Percentiles rank a stretch among this genome's conserved stretches.
Evolutionary conservation across 2,888 invertebrate species (phyloP).

Genomic region (Mesorhabditis belari): DNA sequence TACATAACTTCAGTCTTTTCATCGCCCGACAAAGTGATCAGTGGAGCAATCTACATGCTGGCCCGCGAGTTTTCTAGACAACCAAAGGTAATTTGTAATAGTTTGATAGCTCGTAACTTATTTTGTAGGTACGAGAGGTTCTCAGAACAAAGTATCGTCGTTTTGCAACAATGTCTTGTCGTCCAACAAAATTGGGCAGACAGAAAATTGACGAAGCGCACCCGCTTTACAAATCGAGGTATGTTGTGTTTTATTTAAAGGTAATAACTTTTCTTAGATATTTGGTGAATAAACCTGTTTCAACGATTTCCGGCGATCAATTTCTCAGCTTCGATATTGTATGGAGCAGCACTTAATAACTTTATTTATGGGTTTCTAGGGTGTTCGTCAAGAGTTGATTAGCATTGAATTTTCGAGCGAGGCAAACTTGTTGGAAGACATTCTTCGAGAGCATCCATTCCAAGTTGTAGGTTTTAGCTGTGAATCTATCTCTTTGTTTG

Average conservation of each 20-base stretch:
- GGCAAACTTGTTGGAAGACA: no score
- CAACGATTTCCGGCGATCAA: conserved; percentile 79
- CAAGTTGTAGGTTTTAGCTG: neutral
- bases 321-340: conserved; percentile 68
- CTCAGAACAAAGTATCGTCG: conserved; percentile 59
- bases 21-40: conserved; percentile 73
- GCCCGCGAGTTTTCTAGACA: conserved; percentile 86
- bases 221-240: conserved; percentile 55
- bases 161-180: conserved; percentile 72
- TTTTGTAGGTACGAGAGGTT: conserved; percentile 8
- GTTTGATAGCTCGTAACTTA: neutral
- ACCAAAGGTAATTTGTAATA: conserved; percentile 67
- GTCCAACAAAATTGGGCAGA: conserved; percentile 80
- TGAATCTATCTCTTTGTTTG: no score
- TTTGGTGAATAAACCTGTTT: conserved; percentile 81
- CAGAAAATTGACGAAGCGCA: conserved; percentile 94
- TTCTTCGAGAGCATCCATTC: neutral
- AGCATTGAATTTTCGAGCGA: neutral
- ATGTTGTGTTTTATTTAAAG: neutral
- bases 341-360: conserved; percentile 2
- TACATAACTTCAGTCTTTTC: conserved; percentile 57
- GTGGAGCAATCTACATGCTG: conserved; percentile 86
- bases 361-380: no score
- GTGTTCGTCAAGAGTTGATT: no score
- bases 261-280: conserved; percentile 67